phyloP scores from a whole-genome alignment of 2,113 vertebrate species.

The Odontesthes bonariensis region DNA sequence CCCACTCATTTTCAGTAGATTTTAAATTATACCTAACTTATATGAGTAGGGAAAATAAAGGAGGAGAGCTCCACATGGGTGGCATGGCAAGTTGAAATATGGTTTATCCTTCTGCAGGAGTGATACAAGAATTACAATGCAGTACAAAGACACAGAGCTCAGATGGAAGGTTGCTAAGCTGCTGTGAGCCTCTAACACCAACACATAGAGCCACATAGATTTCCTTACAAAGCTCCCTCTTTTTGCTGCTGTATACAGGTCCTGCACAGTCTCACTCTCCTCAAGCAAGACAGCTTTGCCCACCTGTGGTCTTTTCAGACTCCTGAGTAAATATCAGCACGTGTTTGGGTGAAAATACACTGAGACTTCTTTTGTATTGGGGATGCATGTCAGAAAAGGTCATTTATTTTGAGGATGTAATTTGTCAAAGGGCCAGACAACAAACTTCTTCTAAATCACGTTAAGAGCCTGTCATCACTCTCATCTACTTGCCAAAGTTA shows the following conservation, averaged over 20 bases:
- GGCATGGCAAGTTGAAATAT: constrained; percentile 45
- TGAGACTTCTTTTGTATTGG: constrained; percentile 51
- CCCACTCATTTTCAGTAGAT: constrained; percentile 62
- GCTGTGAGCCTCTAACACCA: constrained; percentile 30
- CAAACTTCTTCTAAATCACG: constrained; percentile 32
- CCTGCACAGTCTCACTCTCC: constrained; percentile 56
- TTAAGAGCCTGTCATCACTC: constrained; percentile 26
- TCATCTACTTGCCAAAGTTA: constrained; percentile 34
- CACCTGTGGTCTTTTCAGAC: constrained; percentile 82
- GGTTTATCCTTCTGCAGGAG: constrained; percentile 49
- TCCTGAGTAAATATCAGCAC: constrained; percentile 78
- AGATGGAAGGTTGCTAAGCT: constrained; percentile 19
- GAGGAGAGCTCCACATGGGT: constrained; percentile 58
- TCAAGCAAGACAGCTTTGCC: constrained; percentile 72
- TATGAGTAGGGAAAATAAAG: constrained; percentile 49
- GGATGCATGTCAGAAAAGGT: constrained; percentile 37
- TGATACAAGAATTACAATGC: constrained; percentile 38
- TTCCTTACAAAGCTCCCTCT: constrained; percentile 68
- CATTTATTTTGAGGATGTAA: constrained; percentile 52
- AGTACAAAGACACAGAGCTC: background rate
- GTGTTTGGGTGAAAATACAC: constrained; percentile 69
- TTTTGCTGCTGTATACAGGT: constrained; percentile 51
- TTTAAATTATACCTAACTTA: constrained; percentile 58
- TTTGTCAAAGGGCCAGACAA: constrained; percentile 37
- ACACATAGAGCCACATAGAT: constrained; percentile 27